Percentiles rank a stretch among this genome's conserved stretches.
phyloP scores from a whole-genome alignment of 1,140 invertebrate genomes.

The Liolophura sinensis region DNA sequence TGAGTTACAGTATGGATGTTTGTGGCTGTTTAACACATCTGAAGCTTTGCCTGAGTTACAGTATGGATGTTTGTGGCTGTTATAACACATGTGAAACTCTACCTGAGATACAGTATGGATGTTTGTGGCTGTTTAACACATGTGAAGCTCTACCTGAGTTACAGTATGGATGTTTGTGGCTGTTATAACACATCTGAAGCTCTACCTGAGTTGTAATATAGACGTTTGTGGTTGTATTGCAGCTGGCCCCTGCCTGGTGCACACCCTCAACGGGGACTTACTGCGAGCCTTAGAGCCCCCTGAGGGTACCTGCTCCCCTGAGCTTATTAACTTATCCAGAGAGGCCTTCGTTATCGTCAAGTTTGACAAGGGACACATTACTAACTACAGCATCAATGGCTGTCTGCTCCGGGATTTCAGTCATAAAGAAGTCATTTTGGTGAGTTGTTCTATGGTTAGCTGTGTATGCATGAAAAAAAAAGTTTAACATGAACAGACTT shows the following conservation, averaged over 20 bases:
- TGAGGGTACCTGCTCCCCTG: conserved; percentile 75
- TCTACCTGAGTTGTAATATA: neutral
- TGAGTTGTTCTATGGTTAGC: conserved; percentile 54
- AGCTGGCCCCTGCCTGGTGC: conserved; percentile 95
- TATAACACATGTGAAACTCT: no score
- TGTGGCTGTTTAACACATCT: no score
- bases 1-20: no score
- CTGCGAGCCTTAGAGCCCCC: conserved; percentile 83
- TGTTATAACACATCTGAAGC: no score
- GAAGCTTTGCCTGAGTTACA: no score
- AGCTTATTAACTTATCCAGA: conserved; percentile 88
- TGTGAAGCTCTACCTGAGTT: no score
- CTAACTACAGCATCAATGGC: conserved; percentile 66
- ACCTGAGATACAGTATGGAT: no score
- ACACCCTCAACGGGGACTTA: conserved; percentile 98
- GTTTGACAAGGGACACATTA: conserved; percentile 88
- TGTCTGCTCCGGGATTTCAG: conserved; percentile 47
- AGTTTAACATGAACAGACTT: neutral
- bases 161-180: no score
- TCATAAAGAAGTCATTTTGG: conserved; percentile 94
- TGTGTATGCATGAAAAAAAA: conserved; percentile 8
- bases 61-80: no score
- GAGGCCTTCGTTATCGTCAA: conserved; percentile 96
- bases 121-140: no score
- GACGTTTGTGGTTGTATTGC: conserved; percentile 22